Evolutionary conservation across 1,140 invertebrate species (phyloP).

Genomic region (Maconellicoccus hirsutus): DNA sequence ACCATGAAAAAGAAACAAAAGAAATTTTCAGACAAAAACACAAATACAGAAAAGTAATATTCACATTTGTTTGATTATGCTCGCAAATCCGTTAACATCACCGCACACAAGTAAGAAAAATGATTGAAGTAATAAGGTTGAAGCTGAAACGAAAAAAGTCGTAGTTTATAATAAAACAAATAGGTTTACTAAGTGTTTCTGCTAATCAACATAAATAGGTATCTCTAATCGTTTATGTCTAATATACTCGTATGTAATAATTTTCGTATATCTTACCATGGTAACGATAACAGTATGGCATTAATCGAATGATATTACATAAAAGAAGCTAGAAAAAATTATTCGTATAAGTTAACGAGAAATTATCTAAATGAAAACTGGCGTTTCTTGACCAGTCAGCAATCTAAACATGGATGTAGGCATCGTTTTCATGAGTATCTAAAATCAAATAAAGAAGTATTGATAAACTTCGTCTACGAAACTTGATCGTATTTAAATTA

Average conservation of each 20-base stretch:
- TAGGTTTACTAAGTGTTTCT: too few species aligned
- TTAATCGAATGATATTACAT: conserved; percentile 3
- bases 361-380: conserved; percentile 81
- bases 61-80: background rate
- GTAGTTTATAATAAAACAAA: too few species aligned
- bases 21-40: background rate
- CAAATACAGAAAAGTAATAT: background rate
- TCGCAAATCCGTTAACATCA: background rate
- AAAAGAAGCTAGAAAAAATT: background rate
- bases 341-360: conserved; percentile 9
- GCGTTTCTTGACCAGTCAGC: conserved; percentile 96
- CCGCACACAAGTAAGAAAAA: background rate
- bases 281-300: conserved; percentile 13
- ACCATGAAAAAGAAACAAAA: background rate
- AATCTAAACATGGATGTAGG: conserved; percentile 99
- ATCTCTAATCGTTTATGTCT: too few species aligned
- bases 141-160: background rate
- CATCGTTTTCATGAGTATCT: conserved; percentile 99
- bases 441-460: conserved; percentile 32
- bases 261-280: conserved; percentile 10
- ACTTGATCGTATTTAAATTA: conserved; percentile 36
- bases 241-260: background rate
- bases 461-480: background rate
- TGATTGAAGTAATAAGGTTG: background rate
- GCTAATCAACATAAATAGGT: too few species aligned